Evolutionary conservation across 2,113 vertebrate genomes (phyloP).

Genomic region (Ammospiza nelsoni): DNA sequence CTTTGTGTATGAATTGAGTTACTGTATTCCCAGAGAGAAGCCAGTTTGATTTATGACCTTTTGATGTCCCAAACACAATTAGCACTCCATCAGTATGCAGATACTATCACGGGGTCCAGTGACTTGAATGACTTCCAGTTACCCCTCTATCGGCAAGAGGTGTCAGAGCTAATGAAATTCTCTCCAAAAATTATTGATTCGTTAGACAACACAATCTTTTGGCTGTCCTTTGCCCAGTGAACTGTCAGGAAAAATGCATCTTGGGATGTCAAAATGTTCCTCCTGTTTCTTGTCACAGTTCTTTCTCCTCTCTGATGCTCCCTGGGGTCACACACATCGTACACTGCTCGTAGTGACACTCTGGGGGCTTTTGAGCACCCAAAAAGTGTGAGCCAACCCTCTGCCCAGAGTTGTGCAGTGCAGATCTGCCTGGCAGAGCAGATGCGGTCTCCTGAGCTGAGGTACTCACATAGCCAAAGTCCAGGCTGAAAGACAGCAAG

Average conservation of each 20-base stretch:
- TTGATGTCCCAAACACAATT: conserved; percentile 55
- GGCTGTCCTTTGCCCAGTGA: conserved; percentile 42
- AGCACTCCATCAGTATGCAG: conserved; percentile 47
- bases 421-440: background rate
- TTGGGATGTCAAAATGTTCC: conserved; percentile 24
- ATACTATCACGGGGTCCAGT: conserved; percentile 34
- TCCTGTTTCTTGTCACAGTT: conserved; percentile 14
- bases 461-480: background rate
- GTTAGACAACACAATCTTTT: conserved; percentile 60
- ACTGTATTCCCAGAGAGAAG: conserved; percentile 33
- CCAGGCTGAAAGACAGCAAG: background rate
- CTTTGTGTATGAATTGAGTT: conserved; percentile 26
- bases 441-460: background rate
- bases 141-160: conserved; percentile 46
- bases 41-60: conserved; percentile 59
- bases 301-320: conserved; percentile 13
- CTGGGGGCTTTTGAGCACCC: background rate
- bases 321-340: rapidly evolving
- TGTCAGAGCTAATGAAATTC: conserved; percentile 74
- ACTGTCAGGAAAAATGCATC: conserved; percentile 50
- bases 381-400: background rate
- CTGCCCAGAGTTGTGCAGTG: background rate
- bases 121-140: conserved; percentile 74
- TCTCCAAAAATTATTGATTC: conserved; percentile 74
- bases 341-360: rapidly evolving